Base-by-base conservation (phyloP, 1,140 invertebrate species). In the Phenacoccus solenopsis region DNA sequence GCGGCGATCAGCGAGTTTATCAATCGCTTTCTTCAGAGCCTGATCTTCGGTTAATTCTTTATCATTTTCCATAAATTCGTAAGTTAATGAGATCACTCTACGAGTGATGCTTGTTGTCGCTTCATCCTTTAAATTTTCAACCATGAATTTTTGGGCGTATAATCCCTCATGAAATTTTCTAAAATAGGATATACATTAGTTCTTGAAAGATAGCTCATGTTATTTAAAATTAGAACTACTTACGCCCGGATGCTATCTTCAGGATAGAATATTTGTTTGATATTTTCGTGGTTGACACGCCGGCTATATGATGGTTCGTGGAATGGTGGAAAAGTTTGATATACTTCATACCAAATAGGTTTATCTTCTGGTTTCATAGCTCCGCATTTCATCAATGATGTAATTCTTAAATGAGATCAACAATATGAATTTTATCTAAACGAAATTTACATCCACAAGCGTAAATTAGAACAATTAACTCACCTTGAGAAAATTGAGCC, bases 271-370 rank as follows among this genome's bases (percentile, higher is more conserved):
- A 96, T 93, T 61, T 84, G 78, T 73, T 77, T 82, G 12, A 93
- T 78, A 59, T 84, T 77, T 32, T 83, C 78, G 20, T 83, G 78
- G 0, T 84, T 80, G 30, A 82, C 80, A 27, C 83, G 82, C 75
- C 89, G 81, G 61, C 88, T 84, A 79, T 81, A 91, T 38, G 78
- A 79, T 9, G 93, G 94, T 75, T 91, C 87, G 56, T 84, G 77
- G 73, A 87, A 86, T 1, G 94, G 94, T 7, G 93, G 93, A 81
- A 93, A 94, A 12, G 87, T 84, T 79, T 87, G 84, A 76, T 94
- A 94, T 20, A 96, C 78, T 78, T 93, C 88, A 77, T 88, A 93
- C 93, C 94, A 96, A n/a, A 96, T 59, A 1, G 94, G 93, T 72
- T 86, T 82, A 73, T 95, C 90, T 74, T 89, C 84, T 25, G 85